A percentile compares a stretch with the other conserved stretches of the same genome.
Conservation (phyloP, 2,888 invertebrate genomes). For the Bombyx huttoni region DNA sequence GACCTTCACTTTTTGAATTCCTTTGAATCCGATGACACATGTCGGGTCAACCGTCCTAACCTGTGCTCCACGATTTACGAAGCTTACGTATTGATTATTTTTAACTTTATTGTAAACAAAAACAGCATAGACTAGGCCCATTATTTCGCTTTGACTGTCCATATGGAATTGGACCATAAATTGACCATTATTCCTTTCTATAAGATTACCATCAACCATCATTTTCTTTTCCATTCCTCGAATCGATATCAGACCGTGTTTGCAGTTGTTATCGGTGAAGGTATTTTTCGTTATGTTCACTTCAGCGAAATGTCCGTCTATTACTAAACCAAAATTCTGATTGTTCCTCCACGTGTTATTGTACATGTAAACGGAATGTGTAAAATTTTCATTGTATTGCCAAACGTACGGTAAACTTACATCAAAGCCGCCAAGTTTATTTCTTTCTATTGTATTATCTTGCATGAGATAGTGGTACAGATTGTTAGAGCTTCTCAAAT, state of each 20-base stretch:
- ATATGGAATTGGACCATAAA: constrained; percentile 90
- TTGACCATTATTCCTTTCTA: constrained; percentile 84
- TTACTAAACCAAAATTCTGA: constrained; percentile 83
- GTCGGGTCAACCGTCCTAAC: constrained; percentile 73
- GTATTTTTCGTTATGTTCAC: constrained; percentile 89
- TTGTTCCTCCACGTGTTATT: constrained; percentile 93
- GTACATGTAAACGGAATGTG: constrained; percentile 89
- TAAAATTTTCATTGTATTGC: constrained; percentile 95
- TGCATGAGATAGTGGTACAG: constrained; percentile 95
- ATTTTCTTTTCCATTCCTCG: constrained; percentile 98
- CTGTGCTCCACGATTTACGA: constrained; percentile 40
- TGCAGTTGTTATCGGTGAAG: constrained; percentile 89
- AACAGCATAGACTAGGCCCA: constrained; percentile 85
- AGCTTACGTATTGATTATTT: constrained; percentile 72
- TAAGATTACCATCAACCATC: constrained; percentile 83
- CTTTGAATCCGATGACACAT: constrained; percentile 91
- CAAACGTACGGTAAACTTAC: constrained; percentile 93
- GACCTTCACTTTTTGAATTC: constrained; percentile 93
- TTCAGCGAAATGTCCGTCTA: constrained; percentile 95
- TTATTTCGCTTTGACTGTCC: constrained; percentile 93
- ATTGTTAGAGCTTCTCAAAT: constrained; percentile 96
- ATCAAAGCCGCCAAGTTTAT: constrained; percentile 88
- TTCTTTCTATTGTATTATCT: constrained; percentile 89
- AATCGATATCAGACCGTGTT: constrained; percentile 82
- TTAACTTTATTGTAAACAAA: constrained; percentile 85